Conservation (phyloP, 2,797 vertebrate species). For the Botia kubotai region DNA sequence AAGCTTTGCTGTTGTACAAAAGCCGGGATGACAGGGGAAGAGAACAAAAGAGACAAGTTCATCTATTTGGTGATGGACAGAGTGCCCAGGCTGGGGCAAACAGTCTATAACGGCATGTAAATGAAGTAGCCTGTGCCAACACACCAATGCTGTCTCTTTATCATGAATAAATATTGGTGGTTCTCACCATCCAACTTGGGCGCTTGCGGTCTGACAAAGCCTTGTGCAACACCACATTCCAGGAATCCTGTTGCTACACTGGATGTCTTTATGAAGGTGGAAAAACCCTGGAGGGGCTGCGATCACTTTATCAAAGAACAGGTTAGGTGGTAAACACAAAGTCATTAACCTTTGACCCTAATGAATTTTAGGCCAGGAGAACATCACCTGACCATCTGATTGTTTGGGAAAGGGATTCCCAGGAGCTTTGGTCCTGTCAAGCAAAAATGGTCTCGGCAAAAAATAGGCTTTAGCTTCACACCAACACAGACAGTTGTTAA, state of each 20-base stretch:
- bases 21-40: conserved; percentile 62
- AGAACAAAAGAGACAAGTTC: conserved; percentile 74
- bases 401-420: conserved; percentile 72
- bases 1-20: conserved; percentile 44
- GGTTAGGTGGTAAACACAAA: conserved; percentile 73
- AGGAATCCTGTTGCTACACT: conserved; percentile 71
- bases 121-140: conserved; percentile 82
- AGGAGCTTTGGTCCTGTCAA: conserved; percentile 59
- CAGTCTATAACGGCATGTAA: conserved; percentile 81
- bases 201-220: conserved; percentile 67
- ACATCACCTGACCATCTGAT: conserved; percentile 53
- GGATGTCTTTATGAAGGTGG: conserved; percentile 60
- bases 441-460: conserved; percentile 67
- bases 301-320: conserved; percentile 73
- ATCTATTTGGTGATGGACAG: conserved; percentile 71
- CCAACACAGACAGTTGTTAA: conserved; percentile 58
- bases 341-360: conserved; percentile 79
- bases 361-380: conserved; percentile 60
- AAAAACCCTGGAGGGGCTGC: conserved; percentile 54
- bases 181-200: conserved; percentile 69
- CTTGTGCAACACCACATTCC: conserved; percentile 69
- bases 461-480: conserved; percentile 59
- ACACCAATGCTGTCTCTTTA: conserved; percentile 76
- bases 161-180: conserved; percentile 82
- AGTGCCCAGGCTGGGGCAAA: conserved; percentile 72